Evolutionary conservation across 2,888 invertebrate genomes (phyloP).

Genomic region (Cyrtodaria siliqua): DNA sequence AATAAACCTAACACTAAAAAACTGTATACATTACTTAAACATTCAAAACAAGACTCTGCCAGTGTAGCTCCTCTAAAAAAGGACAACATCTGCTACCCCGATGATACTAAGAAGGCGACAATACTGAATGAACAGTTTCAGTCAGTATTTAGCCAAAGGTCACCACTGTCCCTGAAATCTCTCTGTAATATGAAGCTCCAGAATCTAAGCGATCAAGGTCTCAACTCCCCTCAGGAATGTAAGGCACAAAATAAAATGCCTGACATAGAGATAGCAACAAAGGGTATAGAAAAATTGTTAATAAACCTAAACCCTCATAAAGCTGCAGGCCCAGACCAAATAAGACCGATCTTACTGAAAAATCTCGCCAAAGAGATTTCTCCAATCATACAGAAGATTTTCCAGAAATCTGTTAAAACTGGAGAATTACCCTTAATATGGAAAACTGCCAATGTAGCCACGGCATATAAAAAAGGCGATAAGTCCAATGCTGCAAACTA

Average conservation of each 20-base stretch:
- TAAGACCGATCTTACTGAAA: neutral
- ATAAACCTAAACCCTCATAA: neutral
- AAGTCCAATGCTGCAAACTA: too few species aligned
- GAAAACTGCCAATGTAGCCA: too few species aligned
- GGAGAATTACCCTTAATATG: too few species aligned
- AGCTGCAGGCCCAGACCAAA: constrained; percentile 1
- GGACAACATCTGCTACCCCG: constrained; percentile 12
- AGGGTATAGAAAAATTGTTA: neutral
- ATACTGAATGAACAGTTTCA: constrained; percentile 43
- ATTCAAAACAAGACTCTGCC: constrained; percentile 29
- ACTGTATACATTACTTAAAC: constrained; percentile 38
- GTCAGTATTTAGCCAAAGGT: constrained; percentile 39
- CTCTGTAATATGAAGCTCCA: constrained; percentile 36
- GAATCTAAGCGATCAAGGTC: constrained; percentile 12
- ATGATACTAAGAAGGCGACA: constrained; percentile 25
- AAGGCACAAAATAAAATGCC: neutral
- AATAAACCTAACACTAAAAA: constrained; percentile 28
- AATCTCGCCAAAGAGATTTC: neutral
- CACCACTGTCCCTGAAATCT: constrained; percentile 27
- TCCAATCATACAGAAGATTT: too few species aligned
- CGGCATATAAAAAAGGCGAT: too few species aligned
- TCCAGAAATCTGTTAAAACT: too few species aligned
- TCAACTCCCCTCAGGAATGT: neutral
- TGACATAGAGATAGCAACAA: neutral
- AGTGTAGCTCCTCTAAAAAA: constrained; percentile 28